A percentile compares a stretch with the other conserved stretches of the same genome.
These are phyloP conservation scores for Microcebus tavaratra DNA, from an alignment of 2,113 vertebrate species.

Conservation along the genomic window DNA sequence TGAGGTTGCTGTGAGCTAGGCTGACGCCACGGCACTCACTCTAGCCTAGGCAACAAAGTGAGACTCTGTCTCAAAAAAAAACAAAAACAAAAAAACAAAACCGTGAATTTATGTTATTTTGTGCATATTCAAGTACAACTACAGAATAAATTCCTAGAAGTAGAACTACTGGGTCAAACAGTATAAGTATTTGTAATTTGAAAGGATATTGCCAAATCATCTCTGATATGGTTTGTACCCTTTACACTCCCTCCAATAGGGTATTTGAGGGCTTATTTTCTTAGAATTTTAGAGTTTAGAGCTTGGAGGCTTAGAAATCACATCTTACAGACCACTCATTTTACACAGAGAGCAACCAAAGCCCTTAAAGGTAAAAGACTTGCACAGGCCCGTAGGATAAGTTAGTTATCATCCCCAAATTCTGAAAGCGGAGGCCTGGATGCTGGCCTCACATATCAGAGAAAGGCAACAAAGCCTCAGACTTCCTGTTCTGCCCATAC, in stretches of 20 bases:
- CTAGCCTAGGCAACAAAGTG: too few relatives aligned
- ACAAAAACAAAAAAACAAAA: too few relatives aligned
- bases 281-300: slow-evolving; percentile 7
- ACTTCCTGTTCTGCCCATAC: slow-evolving; percentile 39
- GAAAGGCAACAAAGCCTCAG: not conserved
- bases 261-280: slow-evolving; percentile 20
- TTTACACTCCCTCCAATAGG: not conserved
- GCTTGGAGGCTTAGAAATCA: not conserved
- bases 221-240: not conserved
- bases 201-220: not conserved
- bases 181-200: not conserved
- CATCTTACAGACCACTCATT: not conserved
- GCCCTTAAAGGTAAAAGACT: not conserved
- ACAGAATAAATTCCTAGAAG: not conserved
- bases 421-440: not conserved
- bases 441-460: not conserved
- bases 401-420: not conserved
- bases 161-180: not conserved
- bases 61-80: too few relatives aligned
- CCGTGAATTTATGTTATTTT: not conserved
- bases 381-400: not conserved
- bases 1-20: too few relatives aligned
- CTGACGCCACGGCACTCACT: too few relatives aligned
- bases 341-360: not conserved
- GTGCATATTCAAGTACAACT: not conserved